Percentiles rank a stretch among this genome's conserved stretches.
phyloP scores from a whole-genome alignment of 2,113 vertebrate species.

The Notarius quadriscutis region DNA sequence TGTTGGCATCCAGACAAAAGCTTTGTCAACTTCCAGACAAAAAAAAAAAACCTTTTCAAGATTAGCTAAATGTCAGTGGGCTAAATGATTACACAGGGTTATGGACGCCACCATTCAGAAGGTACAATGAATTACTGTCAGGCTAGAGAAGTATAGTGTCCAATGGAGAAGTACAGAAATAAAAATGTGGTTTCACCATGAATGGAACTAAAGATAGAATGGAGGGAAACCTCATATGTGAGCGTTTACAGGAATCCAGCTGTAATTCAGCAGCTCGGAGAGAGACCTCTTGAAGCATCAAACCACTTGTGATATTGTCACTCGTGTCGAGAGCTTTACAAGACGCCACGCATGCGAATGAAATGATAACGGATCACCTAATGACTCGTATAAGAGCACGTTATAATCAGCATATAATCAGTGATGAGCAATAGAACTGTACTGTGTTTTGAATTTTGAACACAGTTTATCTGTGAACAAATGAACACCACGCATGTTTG shows the following conservation, averaged over 20 bases:
- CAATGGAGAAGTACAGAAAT: conserved; percentile 31
- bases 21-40: not conserved
- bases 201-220: conserved; percentile 44
- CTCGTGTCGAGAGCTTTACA: not conserved
- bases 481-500: not conserved
- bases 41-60: not conserved
- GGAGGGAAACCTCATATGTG: conserved; percentile 65
- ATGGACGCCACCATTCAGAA: conserved; percentile 19
- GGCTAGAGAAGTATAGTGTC: conserved; percentile 17
- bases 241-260: conserved; percentile 68
- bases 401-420: not conserved
- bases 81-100: conserved; percentile 35
- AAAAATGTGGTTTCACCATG: conserved; percentile 45
- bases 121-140: conserved; percentile 38
- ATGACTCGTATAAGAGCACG: not conserved
- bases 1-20: conserved; percentile 21
- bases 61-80: conserved; percentile 10
- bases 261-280: conserved; percentile 58
- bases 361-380: not conserved
- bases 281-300: conserved; percentile 60
- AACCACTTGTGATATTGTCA: conserved; percentile 61
- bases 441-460: not conserved
- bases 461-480: not conserved
- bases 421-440: not conserved
- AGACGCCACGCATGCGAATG: too few relatives aligned